Evolutionary conservation across 2,888 invertebrate species (phyloP), one percentile per base, ranked within the genome.

Genomic region (Calameuta pallipes): DNA sequence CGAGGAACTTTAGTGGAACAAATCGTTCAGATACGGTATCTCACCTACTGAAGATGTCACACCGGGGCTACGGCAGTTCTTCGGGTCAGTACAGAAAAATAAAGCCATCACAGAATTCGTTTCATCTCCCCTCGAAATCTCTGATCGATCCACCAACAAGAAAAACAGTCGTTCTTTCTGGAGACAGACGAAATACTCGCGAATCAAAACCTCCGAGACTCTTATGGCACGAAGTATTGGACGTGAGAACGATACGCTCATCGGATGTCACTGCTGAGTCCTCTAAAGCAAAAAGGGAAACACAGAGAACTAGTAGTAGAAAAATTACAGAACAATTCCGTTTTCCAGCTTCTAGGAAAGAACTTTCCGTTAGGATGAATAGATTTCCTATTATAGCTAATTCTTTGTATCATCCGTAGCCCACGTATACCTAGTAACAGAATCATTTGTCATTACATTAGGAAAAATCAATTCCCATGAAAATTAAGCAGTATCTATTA

Each of bases 51-150:
- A 94, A 94, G 81, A 93, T 95, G 88, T 95, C 96, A 11, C 95
- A 96, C 90, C 94, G 95, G 75, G 96, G 96, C 4, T 97, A 96
- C 91, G 96, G 97, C 35, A 89, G 85, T 80, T 83, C 88, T 31
- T 87, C 89, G 79, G 92, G 92, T 92, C 84, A 85, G 83, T 87
- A 84, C 71, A 71, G 34, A 71, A 31, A 71, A 71, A 71, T 71
- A 34, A 34, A 31, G 34, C 11, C 71, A 71, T 31, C 33, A 34
- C 71, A 31, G 31, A 71, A 34, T 31, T 74, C 35, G n/a, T 31
- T 69, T 69, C 77, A 56, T 77, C 30, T 35, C 36, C 31, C 74
- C 41, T 69, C 75, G 35, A 41, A 37, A 71, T 35, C 73, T 77
- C 31, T 73, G 69, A 31, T 37, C 71, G 74, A 71, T 31, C 70